These are phyloP conservation scores for Chaetodon trifascialis DNA, from an alignment of 2,113 vertebrate species.

Conservation along the genomic window DNA sequence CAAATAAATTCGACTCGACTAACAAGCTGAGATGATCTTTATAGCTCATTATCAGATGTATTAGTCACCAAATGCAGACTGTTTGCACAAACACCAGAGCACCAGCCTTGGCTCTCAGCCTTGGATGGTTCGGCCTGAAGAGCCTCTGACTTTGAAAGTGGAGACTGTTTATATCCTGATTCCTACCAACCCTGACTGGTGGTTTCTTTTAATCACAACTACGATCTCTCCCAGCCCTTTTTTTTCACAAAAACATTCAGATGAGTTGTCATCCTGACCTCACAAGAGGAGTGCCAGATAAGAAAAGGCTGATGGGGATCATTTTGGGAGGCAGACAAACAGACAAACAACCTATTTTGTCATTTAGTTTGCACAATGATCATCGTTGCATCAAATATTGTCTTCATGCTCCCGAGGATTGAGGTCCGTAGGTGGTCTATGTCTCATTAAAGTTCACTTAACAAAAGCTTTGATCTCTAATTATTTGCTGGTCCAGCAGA, in stretches of 20 bases:
- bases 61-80: too few relatives aligned
- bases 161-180: not conserved
- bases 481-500: slow-evolving; percentile 5
- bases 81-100: too few relatives aligned
- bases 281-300: not conserved
- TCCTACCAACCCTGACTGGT: accelerated
- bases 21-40: too few relatives aligned
- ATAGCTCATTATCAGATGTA: too few relatives aligned
- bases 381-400: not conserved
- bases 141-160: not conserved
- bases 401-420: not conserved
- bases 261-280: not conserved
- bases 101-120: too few relatives aligned
- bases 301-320: not conserved
- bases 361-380: not conserved
- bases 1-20: too few relatives aligned
- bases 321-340: not conserved
- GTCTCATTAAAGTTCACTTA: slow-evolving; percentile 7
- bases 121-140: not conserved
- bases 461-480: slow-evolving; percentile 38
- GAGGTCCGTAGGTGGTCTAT: not conserved
- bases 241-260: not conserved
- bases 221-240: too few relatives aligned
- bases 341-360: not conserved
- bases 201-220: not conserved